A percentile compares a stretch with the other conserved stretches of the same genome.
Conservation (phyloP, 2,797 vertebrate species). For the Trematomus bernacchii region DNA sequence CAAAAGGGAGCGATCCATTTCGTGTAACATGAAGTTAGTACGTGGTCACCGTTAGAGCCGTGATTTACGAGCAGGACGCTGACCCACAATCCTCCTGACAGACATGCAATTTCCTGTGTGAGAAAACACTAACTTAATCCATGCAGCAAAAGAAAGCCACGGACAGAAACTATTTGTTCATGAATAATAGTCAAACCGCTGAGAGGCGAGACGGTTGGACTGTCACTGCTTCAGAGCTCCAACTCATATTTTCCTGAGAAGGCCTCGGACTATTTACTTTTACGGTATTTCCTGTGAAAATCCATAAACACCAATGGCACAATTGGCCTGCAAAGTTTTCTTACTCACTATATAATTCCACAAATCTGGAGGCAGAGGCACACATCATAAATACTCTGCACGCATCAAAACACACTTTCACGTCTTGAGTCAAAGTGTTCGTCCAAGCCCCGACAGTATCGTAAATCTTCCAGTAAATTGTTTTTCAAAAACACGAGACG, state of each 20-base stretch:
- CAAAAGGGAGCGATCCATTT: constrained; percentile 37
- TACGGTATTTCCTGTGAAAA: constrained; percentile 52
- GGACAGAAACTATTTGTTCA: constrained; percentile 57
- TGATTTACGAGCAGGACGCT: constrained; percentile 72
- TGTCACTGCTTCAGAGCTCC: constrained; percentile 32
- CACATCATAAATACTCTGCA: constrained; percentile 58
- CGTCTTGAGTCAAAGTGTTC: constrained; percentile 23
- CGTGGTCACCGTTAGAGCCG: constrained; percentile 39
- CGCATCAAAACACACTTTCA: constrained; percentile 18
- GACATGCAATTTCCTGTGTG: constrained; percentile 82
- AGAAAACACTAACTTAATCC: constrained; percentile 75
- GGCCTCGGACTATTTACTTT: constrained; percentile 49
- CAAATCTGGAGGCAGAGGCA: constrained; percentile 55
- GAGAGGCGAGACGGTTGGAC: constrained; percentile 25
- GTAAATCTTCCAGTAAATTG: constrained; percentile 25
- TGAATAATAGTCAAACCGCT: constrained; percentile 47
- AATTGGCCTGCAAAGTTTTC: constrained; percentile 22
- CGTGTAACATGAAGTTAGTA: constrained; percentile 41
- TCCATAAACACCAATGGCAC: constrained; percentile 61
- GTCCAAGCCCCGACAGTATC: constrained; percentile 14
- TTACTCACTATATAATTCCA: constrained; percentile 43
- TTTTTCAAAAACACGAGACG: background rate
- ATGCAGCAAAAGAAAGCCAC: constrained; percentile 43
- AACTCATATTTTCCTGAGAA: constrained; percentile 64
- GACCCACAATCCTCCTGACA: constrained; percentile 74